Percentiles rank a stretch among this genome's conserved stretches.
phyloP scores from a whole-genome alignment of 2,797 vertebrate genomes.

The Phoeniculus purpureus region DNA sequence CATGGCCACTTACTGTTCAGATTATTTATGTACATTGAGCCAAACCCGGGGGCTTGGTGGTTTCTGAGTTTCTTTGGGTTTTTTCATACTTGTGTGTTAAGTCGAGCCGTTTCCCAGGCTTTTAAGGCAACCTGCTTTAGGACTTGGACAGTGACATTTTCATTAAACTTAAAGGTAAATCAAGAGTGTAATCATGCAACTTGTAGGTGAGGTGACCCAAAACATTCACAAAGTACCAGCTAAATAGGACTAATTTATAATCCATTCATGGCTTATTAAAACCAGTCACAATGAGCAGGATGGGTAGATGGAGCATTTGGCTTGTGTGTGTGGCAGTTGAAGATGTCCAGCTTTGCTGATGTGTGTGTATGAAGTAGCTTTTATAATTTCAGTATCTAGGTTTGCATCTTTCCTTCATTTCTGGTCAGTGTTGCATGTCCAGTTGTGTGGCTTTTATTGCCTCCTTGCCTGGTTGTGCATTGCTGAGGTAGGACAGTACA shows the following conservation, averaged over 20 bases:
- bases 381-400: background rate
- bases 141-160: background rate
- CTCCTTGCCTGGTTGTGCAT: background rate
- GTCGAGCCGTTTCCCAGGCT: background rate
- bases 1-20: background rate
- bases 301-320: background rate
- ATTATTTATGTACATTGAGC: background rate
- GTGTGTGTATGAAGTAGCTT: background rate
- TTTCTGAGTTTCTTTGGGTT: background rate
- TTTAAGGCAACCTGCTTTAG: background rate
- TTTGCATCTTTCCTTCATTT: background rate
- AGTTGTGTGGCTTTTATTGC: background rate
- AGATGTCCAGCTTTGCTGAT: background rate
- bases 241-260: background rate
- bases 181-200: background rate
- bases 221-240: background rate
- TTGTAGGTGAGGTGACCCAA: background rate
- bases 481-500: background rate
- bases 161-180: background rate
- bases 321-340: background rate
- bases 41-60: background rate
- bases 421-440: background rate
- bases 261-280: background rate
- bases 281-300: background rate
- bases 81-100: background rate